Percentiles rank a stretch among this genome's conserved stretches.
Conservation (phyloP, 2,888 invertebrate species). For the Tuta absoluta region DNA sequence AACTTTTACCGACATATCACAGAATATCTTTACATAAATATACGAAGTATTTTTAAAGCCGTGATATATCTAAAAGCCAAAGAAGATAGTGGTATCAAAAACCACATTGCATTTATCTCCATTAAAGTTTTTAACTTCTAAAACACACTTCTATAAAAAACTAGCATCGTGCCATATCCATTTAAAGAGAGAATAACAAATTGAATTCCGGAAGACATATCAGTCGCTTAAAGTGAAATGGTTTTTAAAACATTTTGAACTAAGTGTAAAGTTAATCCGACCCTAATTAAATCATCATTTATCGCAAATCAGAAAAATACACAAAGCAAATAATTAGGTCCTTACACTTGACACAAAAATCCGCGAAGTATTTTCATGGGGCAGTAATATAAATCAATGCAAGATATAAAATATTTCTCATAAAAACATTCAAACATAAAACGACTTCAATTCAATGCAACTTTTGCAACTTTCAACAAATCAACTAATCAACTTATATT, state of each 20-base stretch:
- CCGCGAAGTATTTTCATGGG: conserved; percentile 1
- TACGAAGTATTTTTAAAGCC: conserved; percentile 65
- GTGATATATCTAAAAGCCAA: conserved; percentile 80
- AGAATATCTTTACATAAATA: conserved; percentile 57
- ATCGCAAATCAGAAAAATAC: not conserved
- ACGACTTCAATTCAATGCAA: conserved; percentile 39
- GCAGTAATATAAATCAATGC: conserved; percentile 37
- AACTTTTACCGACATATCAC: conserved; percentile 70
- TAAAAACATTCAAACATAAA: conserved; percentile 2
- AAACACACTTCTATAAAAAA: conserved; percentile 37
- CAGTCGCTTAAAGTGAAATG: conserved; percentile 56
- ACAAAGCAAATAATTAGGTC: too few species aligned
- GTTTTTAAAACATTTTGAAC: conserved; percentile 36
- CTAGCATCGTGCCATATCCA: conserved; percentile 58
- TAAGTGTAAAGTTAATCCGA: conserved; percentile 3
- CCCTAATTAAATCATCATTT: not conserved
- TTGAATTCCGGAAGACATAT: conserved; percentile 48
- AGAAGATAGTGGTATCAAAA: conserved; percentile 66
- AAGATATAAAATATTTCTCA: conserved; percentile 37
- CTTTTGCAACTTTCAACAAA: conserved; percentile 33
- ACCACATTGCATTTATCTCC: conserved; percentile 66
- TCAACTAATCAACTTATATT: conserved; percentile 46
- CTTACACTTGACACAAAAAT: not conserved
- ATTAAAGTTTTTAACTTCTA: conserved; percentile 48
- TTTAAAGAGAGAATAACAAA: conserved; percentile 36